phyloP scores from a whole-genome alignment of 2,888 invertebrate genomes.

The Oxycera nigricornis region DNA sequence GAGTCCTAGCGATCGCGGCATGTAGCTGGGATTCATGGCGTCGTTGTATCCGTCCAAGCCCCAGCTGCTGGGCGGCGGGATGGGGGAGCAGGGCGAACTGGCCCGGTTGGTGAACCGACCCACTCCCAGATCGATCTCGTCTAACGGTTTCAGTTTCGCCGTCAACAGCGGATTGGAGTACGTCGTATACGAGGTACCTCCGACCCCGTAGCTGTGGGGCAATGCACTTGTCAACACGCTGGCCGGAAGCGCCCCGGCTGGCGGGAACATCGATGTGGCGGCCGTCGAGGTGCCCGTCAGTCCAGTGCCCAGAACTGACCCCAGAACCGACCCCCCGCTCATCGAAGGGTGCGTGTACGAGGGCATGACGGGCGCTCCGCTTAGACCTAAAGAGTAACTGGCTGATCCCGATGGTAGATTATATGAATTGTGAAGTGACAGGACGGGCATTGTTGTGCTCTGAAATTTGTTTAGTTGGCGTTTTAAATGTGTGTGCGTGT shows the following conservation, averaged over 20 bases:
- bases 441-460: conserved; percentile 70
- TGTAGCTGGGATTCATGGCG: conserved; percentile 67
- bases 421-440: conserved; percentile 64
- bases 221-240: conserved; percentile 54
- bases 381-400: conserved; percentile 61
- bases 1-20: conserved; percentile 68
- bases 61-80: conserved; percentile 67
- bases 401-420: conserved; percentile 60
- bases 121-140: conserved; percentile 74
- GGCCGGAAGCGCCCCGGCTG: conserved; percentile 51
- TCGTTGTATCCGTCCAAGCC: conserved; percentile 70
- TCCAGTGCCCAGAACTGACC: conserved; percentile 54
- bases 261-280: conserved; percentile 47
- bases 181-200: conserved; percentile 63
- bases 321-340: conserved; percentile 55
- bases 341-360: conserved; percentile 60
- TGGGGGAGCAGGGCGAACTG: conserved; percentile 71
- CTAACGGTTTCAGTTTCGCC: conserved; percentile 74
- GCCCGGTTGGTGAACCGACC: conserved; percentile 68
- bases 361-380: conserved; percentile 56
- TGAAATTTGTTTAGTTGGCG: conserved; percentile 60
- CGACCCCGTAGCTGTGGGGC: conserved; percentile 56
- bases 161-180: conserved; percentile 74
- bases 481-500: conserved; percentile 45
- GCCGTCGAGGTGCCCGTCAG: conserved; percentile 47